Percentiles rank a stretch among this genome's conserved stretches.
phyloP scores from a whole-genome alignment of 2,797 vertebrate species.

The Sebastes alutus region DNA sequence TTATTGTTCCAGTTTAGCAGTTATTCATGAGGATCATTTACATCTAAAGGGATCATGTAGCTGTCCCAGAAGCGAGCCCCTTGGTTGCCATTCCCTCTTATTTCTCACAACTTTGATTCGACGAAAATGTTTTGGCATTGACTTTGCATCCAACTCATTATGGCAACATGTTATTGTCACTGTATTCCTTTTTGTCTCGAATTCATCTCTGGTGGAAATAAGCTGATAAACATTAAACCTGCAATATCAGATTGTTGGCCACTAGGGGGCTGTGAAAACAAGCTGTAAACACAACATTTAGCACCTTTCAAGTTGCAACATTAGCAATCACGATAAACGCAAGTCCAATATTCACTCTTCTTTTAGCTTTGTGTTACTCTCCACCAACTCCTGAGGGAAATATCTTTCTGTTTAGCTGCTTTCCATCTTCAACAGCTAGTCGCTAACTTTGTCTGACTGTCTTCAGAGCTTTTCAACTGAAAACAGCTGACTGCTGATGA shows the following conservation, averaged over 20 bases:
- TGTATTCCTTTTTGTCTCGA: not conserved
- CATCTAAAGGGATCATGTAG: not conserved
- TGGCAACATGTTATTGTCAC: not conserved
- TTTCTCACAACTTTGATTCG: not conserved
- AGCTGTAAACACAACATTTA: not conserved
- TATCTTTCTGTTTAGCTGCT: not conserved
- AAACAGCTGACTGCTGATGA: not conserved
- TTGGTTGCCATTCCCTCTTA: not conserved
- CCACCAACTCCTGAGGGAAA: not conserved
- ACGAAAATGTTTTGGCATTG: not conserved
- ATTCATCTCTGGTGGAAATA: not conserved
- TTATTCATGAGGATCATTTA: conserved; percentile 8
- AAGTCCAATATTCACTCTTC: too few relatives aligned
- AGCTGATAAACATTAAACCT: not conserved
- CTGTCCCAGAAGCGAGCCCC: not conserved
- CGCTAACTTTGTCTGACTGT: not conserved
- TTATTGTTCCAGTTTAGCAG: conserved; percentile 21
- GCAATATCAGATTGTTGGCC: not conserved
- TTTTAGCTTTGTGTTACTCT: not conserved
- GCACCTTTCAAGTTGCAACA: not conserved
- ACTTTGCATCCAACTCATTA: not conserved
- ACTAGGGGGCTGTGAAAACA: not conserved
- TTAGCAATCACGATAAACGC: not conserved
- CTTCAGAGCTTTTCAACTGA: not conserved
- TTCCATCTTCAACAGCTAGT: not conserved